Percentiles rank a stretch among this genome's conserved stretches.
phyloP scores from a whole-genome alignment of 1,140 invertebrate genomes.

The Cyphomyrmex costatus region DNA sequence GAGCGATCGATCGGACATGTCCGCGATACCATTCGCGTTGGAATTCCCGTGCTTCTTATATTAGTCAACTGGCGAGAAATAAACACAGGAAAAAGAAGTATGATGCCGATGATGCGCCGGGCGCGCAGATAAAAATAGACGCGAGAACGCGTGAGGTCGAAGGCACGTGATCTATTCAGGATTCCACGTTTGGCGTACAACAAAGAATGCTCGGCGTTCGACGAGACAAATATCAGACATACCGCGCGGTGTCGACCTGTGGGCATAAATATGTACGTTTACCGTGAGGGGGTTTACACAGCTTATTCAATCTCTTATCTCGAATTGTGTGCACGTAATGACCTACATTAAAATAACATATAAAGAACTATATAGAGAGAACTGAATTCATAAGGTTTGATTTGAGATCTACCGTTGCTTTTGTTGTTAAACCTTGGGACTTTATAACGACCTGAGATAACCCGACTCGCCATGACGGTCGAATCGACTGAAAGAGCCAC shows the following conservation, averaged over 20 bases:
- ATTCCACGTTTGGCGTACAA: slow-evolving; percentile 73
- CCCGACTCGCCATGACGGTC: slow-evolving; percentile 26
- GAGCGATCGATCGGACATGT: slow-evolving; percentile 2
- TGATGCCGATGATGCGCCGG: slow-evolving; percentile 65
- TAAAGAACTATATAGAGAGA: not conserved
- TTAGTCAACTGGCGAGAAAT: slow-evolving; percentile 70
- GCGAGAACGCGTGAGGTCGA: slow-evolving; percentile 42
- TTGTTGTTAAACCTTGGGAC: slow-evolving; percentile 38
- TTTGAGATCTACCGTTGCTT: not conserved
- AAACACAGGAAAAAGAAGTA: slow-evolving; percentile 58
- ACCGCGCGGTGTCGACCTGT: slow-evolving; percentile 2
- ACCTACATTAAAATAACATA: not conserved
- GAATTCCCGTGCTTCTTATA: slow-evolving; percentile 66
- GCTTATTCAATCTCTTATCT: not conserved
- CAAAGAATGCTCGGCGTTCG: slow-evolving; percentile 81
- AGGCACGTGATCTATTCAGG: slow-evolving; percentile 78
- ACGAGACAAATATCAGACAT: slow-evolving; percentile 72
- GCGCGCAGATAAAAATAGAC: slow-evolving; percentile 71
- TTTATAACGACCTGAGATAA: slow-evolving; percentile 47
- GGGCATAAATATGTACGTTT: no score
- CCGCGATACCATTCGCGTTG: slow-evolving; percentile 38
- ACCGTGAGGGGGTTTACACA: not conserved
- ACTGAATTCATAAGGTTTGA: not conserved
- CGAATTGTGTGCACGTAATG: not conserved
- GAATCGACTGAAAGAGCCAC: slow-evolving; percentile 52